A percentile compares a stretch with the other conserved stretches of the same genome.
These are phyloP conservation scores for Pipistrellus nathusii DNA, from an alignment of 2,797 vertebrate genomes.

Conservation along the genomic window DNA sequence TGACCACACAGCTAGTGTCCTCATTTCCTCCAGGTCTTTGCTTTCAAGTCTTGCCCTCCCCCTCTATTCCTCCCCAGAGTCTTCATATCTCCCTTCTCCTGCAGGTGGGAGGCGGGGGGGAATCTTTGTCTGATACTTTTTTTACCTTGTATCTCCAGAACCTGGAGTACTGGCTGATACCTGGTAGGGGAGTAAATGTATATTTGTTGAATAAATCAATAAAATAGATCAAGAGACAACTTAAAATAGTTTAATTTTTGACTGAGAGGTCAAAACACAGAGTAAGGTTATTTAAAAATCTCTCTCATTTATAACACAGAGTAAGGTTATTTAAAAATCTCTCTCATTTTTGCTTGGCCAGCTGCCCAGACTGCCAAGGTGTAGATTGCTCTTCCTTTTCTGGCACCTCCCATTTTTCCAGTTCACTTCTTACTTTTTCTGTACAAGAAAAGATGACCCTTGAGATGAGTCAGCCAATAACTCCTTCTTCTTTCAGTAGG, in stretches of 20 bases:
- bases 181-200: neutral
- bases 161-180: neutral
- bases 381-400: neutral
- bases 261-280: neutral
- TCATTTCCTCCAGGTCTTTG: neutral
- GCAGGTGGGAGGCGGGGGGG: fast-evolving
- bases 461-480: neutral
- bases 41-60: neutral
- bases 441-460: neutral
- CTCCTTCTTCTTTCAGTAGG: neutral
- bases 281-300: neutral
- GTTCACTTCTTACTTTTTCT: neutral
- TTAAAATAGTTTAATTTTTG: neutral
- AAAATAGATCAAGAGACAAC: neutral
- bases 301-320: neutral
- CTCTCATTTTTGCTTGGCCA: neutral
- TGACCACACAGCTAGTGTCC: neutral
- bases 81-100: neutral
- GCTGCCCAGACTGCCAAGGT: neutral
- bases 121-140: neutral
- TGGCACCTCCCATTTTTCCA: neutral
- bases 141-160: neutral
- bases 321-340: neutral
- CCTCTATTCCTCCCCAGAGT: fast-evolving
- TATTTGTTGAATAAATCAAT: constrained; percentile 3